A percentile compares a stretch with the other conserved stretches of the same genome.
Evolutionary conservation across 2,797 vertebrate genomes (phyloP).

Genomic region (Pseudocheirus occidentalis): DNA sequence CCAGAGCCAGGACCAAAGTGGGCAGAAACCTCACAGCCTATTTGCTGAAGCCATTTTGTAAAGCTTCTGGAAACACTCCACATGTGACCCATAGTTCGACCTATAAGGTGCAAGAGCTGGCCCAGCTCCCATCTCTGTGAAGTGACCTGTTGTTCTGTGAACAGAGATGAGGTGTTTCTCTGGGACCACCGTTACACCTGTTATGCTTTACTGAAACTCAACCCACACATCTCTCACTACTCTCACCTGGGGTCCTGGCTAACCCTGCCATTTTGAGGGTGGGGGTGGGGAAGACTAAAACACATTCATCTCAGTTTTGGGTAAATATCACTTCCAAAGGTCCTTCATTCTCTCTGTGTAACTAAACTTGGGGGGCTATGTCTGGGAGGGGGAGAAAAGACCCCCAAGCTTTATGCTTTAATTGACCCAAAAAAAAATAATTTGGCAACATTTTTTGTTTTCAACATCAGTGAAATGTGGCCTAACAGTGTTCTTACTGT

Average conservation of each 20-base stretch:
- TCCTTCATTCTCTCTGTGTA: slow-evolving; percentile 43
- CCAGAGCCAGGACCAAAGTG: slow-evolving; percentile 29
- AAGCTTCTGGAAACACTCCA: slow-evolving; percentile 25
- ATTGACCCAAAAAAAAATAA: slow-evolving; percentile 59
- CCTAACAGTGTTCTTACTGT: slow-evolving; percentile 85
- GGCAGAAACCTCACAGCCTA: background rate
- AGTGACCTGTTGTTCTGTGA: slow-evolving; percentile 45
- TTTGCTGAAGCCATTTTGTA: background rate
- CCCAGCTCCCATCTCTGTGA: slow-evolving; percentile 22
- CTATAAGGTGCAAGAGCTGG: slow-evolving; percentile 63
- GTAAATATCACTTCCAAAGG: slow-evolving; percentile 43
- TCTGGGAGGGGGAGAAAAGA: slow-evolving; percentile 37
- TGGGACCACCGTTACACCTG: slow-evolving; percentile 58
- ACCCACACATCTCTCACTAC: slow-evolving; percentile 17
- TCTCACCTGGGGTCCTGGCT: slow-evolving; percentile 56
- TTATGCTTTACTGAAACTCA: slow-evolving; percentile 46
- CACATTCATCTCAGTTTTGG: slow-evolving; percentile 24
- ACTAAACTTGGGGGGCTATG: slow-evolving; percentile 47
- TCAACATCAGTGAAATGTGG: slow-evolving; percentile 72
- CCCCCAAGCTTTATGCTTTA: slow-evolving; percentile 62
- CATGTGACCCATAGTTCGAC: background rate
- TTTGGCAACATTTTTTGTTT: slow-evolving; percentile 78
- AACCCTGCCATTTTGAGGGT: slow-evolving; percentile 15
- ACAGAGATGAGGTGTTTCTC: slow-evolving; percentile 69
- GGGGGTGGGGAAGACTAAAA: slow-evolving; percentile 53